phyloP scores from a whole-genome alignment of 2,113 vertebrate species.

The Amblyopsis rosae region DNA sequence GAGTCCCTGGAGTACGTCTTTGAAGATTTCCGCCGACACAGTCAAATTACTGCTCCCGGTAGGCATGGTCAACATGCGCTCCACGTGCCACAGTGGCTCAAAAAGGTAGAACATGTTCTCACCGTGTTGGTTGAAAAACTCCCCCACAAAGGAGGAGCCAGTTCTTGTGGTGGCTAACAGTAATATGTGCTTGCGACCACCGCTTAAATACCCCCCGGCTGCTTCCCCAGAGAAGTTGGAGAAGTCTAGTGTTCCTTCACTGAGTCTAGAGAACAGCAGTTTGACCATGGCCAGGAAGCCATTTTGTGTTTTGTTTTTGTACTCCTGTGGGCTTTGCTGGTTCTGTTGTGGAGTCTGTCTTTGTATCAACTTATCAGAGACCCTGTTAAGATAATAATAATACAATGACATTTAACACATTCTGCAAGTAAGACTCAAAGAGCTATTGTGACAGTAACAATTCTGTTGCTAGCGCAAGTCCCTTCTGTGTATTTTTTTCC shows the following conservation, averaged over 20 bases:
- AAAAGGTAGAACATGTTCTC: constrained; percentile 94
- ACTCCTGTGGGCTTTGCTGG: constrained; percentile 57
- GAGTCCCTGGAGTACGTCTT: constrained; percentile 89
- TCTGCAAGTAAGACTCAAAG: background rate
- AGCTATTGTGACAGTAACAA: too few species aligned
- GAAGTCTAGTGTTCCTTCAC: constrained; percentile 47
- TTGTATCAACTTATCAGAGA: constrained; percentile 86
- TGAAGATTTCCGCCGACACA: constrained; percentile 80
- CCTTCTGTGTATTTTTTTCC: too few species aligned
- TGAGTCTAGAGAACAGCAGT: constrained; percentile 77
- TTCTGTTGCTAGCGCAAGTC: too few species aligned
- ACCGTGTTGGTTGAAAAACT: constrained; percentile 96
- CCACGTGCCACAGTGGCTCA: constrained; percentile 94
- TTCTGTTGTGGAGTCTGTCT: constrained; percentile 81
- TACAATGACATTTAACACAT: constrained; percentile 9
- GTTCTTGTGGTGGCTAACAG: constrained; percentile 93
- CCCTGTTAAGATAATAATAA: constrained; percentile 70
- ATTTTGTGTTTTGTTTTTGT: constrained; percentile 66
- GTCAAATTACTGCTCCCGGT: constrained; percentile 76
- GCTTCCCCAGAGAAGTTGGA: constrained; percentile 32
- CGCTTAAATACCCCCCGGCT: constrained; percentile 38
- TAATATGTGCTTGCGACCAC: constrained; percentile 82
- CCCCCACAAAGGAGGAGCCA: constrained; percentile 93
- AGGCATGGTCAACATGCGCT: constrained; percentile 80
- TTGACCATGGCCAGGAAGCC: constrained; percentile 75